Base-by-base conservation (phyloP, 2,888 invertebrate genomes). In the Vesta saturnalis region DNA sequence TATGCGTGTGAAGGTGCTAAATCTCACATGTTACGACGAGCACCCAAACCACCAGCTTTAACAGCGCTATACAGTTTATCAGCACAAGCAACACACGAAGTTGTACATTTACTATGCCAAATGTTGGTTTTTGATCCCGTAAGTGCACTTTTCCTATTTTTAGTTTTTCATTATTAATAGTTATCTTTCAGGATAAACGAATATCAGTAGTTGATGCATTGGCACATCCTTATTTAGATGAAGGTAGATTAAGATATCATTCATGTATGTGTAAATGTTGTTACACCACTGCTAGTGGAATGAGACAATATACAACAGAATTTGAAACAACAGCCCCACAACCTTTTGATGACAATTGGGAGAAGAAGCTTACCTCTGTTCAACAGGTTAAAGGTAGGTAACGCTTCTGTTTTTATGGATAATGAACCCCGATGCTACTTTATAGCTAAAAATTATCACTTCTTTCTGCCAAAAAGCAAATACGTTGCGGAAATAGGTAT, bases 231-330 rank as follows among this genome's bases (percentile, higher is more conserved):
- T 99, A 99, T 86, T 87, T 99, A 75, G 98, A 98, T 82, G 99
- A 99, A 84, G 99, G 99, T 22, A 91, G 99, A 74, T 89, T 99
- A 80, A 91, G 99, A 80, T 99, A 98, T 88, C 99, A 99, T 87
- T 99, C 98, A 72, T 99, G 99, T 85, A 99, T 99, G 99, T 99
- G 99, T 88, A 94, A 94, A 83, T 99, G 99, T 82, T 99, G 99
- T 86, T 95, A 93, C 85, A 92, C 93, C 65, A 90, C 91, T 72
- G 88, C 88, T 68, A 88, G 90, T 65, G 90, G 91, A 58, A 90
- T 92, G 87, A 87, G 97, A 67, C 96, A 96, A 85, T 97, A 96
- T 87, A 92, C 93, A 67, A 87, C 90, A 46, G 97, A 97, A 85
- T 94, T 97, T 78, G 98, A 98, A 85, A 97, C 96, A 23, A 91